These are phyloP conservation scores for Phenganax stokvisi DNA, from an alignment of 92 coral and sea anemone species.

Conservation along the genomic window DNA sequence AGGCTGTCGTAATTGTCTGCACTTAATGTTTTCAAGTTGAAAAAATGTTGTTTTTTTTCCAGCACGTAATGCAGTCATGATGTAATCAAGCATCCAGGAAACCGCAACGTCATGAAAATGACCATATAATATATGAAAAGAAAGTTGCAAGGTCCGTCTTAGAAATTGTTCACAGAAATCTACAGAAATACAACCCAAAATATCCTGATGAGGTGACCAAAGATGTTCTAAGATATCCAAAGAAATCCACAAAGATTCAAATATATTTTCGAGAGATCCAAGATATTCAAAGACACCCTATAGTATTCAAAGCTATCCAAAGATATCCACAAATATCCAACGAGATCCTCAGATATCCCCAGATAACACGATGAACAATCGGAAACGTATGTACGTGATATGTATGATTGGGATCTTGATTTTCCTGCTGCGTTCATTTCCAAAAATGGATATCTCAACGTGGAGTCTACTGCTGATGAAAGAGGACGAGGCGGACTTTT, in stretches of 20 bases:
- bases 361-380: constrained; percentile 14
- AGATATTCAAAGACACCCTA: neutral
- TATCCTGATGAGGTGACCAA: no score
- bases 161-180: no score
- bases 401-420: constrained; percentile 16
- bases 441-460: constrained; percentile 21
- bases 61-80: no score
- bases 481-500: constrained; percentile 41
- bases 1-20: no score
- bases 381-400: constrained; percentile 12
- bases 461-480: constrained; percentile 40
- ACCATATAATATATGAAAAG: no score
- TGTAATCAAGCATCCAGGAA: no score
- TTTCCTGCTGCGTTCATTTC: constrained; percentile 28
- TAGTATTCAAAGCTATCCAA: neutral
- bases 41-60: no score
- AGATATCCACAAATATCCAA: neutral
- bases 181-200: no score
- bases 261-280: neutral
- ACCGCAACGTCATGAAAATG: no score
- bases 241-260: neutral
- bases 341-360: neutral
- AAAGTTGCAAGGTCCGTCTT: no score
- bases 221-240: neutral
- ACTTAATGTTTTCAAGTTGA: no score